A percentile compares a stretch with the other conserved stretches of the same genome.
phyloP scores from a whole-genome alignment of 2,797 vertebrate species.

The Tachyglossus aculeatus region DNA sequence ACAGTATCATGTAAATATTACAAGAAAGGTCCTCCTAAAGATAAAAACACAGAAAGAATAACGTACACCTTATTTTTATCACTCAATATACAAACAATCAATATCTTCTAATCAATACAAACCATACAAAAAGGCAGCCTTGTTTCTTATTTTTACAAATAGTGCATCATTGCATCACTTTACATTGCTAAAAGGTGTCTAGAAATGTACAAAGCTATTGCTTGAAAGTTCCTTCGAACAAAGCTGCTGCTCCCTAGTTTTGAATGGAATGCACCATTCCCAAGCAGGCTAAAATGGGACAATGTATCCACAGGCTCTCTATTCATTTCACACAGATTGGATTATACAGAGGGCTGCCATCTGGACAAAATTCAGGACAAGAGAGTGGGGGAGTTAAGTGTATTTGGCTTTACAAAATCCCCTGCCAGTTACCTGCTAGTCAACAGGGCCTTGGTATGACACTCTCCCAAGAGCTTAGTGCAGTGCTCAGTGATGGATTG shows the following conservation, averaged over 20 bases:
- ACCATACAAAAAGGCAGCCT: slow-evolving; percentile 67
- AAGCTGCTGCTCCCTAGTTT: slow-evolving; percentile 37
- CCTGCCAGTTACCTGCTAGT: background rate
- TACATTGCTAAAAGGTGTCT: slow-evolving; percentile 51
- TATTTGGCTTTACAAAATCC: background rate
- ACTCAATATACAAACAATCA: slow-evolving; percentile 66
- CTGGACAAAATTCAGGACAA: background rate
- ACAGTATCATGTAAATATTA: slow-evolving; percentile 52
- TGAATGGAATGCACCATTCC: background rate
- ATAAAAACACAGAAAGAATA: slow-evolving; percentile 58
- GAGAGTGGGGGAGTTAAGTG: background rate
- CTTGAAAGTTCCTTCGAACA: slow-evolving; percentile 42
- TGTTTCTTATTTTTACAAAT: slow-evolving; percentile 68
- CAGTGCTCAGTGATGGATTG: background rate
- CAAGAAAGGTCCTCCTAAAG: slow-evolving; percentile 46
- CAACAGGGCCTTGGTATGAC: fast-evolving
- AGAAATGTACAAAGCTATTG: slow-evolving; percentile 22
- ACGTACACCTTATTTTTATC: slow-evolving; percentile 66
- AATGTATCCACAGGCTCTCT: slow-evolving; percentile 50
- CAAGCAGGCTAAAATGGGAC: slow-evolving; percentile 26
- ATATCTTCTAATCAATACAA: slow-evolving; percentile 66
- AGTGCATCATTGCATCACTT: slow-evolving; percentile 57
- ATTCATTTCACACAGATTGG: slow-evolving; percentile 26
- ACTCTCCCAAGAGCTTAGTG: too few species aligned
- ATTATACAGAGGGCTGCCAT: background rate